Percentiles rank a stretch among this genome's conserved stretches.
phyloP scores from a whole-genome alignment of 1,140 invertebrate genomes.

The Ptiloglossa arizonensis region DNA sequence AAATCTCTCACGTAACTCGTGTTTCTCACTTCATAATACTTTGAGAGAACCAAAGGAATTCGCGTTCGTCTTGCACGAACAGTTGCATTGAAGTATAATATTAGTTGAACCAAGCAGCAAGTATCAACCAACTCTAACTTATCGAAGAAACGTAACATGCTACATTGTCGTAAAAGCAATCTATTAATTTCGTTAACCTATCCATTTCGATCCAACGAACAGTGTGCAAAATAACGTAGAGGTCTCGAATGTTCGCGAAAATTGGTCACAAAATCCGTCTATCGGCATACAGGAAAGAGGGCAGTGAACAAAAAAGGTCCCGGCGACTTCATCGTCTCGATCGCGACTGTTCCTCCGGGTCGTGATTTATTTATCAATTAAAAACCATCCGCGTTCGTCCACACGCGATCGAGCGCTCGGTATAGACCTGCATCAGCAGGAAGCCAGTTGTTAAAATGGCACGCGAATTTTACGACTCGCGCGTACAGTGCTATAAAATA shows the following conservation, averaged over 20 bases:
- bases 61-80: too few species aligned
- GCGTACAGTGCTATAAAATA: conserved; percentile 68
- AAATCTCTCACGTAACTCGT: too few species aligned
- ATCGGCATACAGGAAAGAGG: neutral
- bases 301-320: neutral
- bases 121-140: too few species aligned
- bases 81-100: too few species aligned
- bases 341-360: conserved; percentile 15
- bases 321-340: conserved; percentile 15
- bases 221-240: too few species aligned
- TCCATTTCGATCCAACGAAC: too few species aligned
- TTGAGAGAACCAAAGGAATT: too few species aligned
- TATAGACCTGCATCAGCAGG: conserved; percentile 56
- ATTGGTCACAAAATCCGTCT: neutral
- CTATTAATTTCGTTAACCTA: too few species aligned
- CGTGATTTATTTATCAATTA: conserved; percentile 67
- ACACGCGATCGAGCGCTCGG: conserved; percentile 43
- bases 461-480: conserved; percentile 67
- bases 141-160: too few species aligned
- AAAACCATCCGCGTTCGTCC: conserved; percentile 51
- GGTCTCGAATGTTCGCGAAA: neutral
- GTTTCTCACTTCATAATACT: too few species aligned
- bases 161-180: too few species aligned
- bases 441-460: conserved; percentile 70
- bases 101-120: too few species aligned